phyloP scores from a whole-genome alignment of 1,140 invertebrate species.

The Trachymyrmex cornetzi region DNA sequence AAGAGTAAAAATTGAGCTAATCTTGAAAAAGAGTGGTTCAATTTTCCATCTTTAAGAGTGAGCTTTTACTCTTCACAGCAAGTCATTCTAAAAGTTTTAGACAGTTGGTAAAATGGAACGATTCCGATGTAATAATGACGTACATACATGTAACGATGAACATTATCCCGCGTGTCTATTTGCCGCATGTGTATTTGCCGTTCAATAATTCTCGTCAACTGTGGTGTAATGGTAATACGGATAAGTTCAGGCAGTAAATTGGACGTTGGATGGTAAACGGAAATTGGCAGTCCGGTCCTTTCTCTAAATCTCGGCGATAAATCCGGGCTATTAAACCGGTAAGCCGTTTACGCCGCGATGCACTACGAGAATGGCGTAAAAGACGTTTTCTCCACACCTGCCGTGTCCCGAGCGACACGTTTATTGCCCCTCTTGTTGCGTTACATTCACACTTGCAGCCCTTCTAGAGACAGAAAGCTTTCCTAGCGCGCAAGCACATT shows the following conservation, averaged over 20 bases:
- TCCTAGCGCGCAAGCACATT: conserved; percentile 75
- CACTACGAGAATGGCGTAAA: not conserved
- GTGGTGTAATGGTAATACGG: not conserved
- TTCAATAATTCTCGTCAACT: not conserved
- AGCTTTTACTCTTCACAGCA: too few species aligned
- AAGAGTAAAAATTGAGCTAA: too few species aligned
- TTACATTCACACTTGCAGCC: conserved; percentile 68
- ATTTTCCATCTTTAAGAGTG: too few species aligned
- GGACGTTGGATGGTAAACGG: conserved; percentile 2
- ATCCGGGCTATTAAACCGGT: not conserved
- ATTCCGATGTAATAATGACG: not conserved
- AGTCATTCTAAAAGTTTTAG: too few species aligned
- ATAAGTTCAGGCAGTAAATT: conserved; percentile 3
- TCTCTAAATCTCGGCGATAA: conserved; percentile 24
- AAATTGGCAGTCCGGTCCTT: conserved; percentile 39
- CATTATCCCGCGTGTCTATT: not conserved
- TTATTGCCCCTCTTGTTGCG: conserved; percentile 56
- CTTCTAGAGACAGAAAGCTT: conserved; percentile 75
- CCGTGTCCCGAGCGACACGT: conserved; percentile 49
- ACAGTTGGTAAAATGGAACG: not conserved
- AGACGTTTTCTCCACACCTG: conserved; percentile 45
- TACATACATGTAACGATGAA: not conserved
- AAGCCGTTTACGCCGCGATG: conserved; percentile 15
- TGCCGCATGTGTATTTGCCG: not conserved
- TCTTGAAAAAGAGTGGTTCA: too few species aligned